These are phyloP conservation scores for Drosophila triauraria DNA, from an alignment of 1,140 invertebrate species.

Conservation along the genomic window DNA sequence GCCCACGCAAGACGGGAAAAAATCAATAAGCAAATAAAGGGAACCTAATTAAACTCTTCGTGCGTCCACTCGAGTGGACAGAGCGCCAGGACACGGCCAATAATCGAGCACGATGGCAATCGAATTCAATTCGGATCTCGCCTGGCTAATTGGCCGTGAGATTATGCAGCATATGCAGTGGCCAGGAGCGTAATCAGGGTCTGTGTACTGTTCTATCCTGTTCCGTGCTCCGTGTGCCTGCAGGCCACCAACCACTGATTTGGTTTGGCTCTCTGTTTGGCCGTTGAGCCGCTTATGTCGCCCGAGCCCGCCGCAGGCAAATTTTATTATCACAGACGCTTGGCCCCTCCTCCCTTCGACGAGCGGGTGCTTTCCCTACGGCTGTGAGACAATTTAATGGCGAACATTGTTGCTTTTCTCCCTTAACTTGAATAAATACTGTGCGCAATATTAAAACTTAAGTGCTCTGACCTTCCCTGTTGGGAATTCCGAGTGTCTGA, in stretches of 20 bases:
- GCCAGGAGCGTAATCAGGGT: not conserved
- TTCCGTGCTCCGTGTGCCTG: too few relatives aligned
- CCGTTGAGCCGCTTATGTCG: conserved; percentile 70
- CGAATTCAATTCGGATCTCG: not conserved
- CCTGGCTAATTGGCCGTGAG: conserved; percentile 34
- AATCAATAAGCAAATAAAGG: conserved; percentile 28
- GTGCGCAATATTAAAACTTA: conserved; percentile 60
- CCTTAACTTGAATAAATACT: conserved; percentile 66
- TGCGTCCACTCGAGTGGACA: not conserved
- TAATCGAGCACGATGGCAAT: conserved; percentile 17
- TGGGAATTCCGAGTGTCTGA: conserved; percentile 9
- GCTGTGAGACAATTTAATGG: conserved; percentile 54
- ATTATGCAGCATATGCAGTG: conserved; percentile 22
- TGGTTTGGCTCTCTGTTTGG: conserved; percentile 1
- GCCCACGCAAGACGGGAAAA: conserved; percentile 7
- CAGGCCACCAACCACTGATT: not conserved
- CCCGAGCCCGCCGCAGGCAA: conserved; percentile 54
- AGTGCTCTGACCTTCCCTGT: conserved; percentile 60
- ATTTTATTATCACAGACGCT: conserved; percentile 61
- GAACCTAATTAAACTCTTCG: conserved; percentile 18
- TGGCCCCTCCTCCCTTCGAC: not conserved
- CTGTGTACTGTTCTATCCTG: not conserved
- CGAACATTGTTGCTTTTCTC: conserved; percentile 55
- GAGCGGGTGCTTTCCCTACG: conserved; percentile 7
- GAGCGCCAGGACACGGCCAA: conserved; percentile 9